These are phyloP conservation scores for Ernsta delagoae DNA, from an alignment of 2,888 invertebrate genomes.

Conservation along the genomic window DNA sequence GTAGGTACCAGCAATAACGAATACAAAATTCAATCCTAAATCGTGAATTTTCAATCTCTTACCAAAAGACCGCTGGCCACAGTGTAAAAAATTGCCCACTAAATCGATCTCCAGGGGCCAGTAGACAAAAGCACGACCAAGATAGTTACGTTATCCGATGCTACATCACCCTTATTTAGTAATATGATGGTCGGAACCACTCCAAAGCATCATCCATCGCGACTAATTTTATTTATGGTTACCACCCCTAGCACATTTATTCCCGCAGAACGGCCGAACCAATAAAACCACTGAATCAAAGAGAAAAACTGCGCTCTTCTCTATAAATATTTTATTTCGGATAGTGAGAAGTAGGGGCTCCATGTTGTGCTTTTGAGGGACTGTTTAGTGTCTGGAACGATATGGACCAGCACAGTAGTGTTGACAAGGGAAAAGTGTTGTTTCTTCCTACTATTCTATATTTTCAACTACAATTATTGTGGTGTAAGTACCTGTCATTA, in stretches of 20 bases:
- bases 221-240: slow-evolving; percentile 81
- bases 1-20: not conserved
- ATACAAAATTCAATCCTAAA: slow-evolving; percentile 8
- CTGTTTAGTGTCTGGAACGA: too few species aligned
- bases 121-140: slow-evolving; percentile 26
- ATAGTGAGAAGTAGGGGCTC: slow-evolving; percentile 77
- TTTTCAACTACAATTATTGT: too few species aligned
- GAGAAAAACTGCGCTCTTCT: slow-evolving; percentile 81
- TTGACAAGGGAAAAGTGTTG: too few species aligned
- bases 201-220: slow-evolving; percentile 68
- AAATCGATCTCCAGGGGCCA: slow-evolving; percentile 20
- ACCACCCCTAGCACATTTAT: slow-evolving; percentile 73
- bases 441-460: too few species aligned
- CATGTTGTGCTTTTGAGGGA: slow-evolving; percentile 38
- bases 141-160: slow-evolving; percentile 1
- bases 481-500: too few species aligned
- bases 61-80: slow-evolving; percentile 9
- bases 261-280: slow-evolving; percentile 75
- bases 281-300: slow-evolving; percentile 85
- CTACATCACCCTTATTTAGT: slow-evolving; percentile 35
- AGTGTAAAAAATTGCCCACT: slow-evolving; percentile 26
- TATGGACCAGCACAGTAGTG: too few species aligned
- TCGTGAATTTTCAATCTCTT: slow-evolving; percentile 17
- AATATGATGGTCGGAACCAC: slow-evolving; percentile 40
- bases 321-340: slow-evolving; percentile 85